These are phyloP conservation scores for Copsychus sechellarum DNA, from an alignment of 2,113 vertebrate species.

Conservation along the genomic window DNA sequence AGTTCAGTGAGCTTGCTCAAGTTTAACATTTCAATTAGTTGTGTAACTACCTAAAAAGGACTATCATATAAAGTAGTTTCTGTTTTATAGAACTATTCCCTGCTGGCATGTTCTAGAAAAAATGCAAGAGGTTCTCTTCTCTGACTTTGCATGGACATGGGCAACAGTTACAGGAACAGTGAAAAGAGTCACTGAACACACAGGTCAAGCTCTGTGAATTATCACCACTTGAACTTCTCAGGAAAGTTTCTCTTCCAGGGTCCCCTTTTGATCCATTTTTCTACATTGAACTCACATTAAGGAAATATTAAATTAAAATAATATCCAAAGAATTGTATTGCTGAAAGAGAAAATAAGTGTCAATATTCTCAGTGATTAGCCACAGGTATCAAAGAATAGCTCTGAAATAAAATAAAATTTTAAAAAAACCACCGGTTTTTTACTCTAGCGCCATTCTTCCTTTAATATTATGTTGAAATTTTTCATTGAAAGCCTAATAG, in stretches of 20 bases:
- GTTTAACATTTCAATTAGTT: slow-evolving; percentile 50
- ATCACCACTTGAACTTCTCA: neutral
- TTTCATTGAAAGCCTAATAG: neutral
- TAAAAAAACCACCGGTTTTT: neutral
- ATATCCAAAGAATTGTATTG: neutral
- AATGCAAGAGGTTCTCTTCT: neutral
- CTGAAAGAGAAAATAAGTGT: neutral
- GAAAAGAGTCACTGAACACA: neutral
- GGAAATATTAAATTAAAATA: neutral
- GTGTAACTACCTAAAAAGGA: slow-evolving; percentile 14
- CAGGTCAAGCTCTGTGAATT: neutral
- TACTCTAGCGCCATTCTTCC: neutral
- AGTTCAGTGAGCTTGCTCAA: slow-evolving; percentile 35
- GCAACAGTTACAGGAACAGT: neutral
- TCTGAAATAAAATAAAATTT: neutral
- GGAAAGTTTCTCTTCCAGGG: neutral
- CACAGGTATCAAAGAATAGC: neutral
- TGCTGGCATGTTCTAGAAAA: neutral
- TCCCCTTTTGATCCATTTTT: neutral
- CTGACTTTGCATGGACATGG: neutral
- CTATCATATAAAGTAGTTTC: neutral
- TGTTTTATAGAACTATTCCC: neutral
- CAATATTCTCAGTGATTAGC: neutral
- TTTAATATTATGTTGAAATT: neutral
- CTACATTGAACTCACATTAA: neutral